Evolutionary conservation across 2,797 vertebrate species (phyloP), one percentile per base, ranked within the genome.

Genomic region (Scolopax bukidnonensis): DNA sequence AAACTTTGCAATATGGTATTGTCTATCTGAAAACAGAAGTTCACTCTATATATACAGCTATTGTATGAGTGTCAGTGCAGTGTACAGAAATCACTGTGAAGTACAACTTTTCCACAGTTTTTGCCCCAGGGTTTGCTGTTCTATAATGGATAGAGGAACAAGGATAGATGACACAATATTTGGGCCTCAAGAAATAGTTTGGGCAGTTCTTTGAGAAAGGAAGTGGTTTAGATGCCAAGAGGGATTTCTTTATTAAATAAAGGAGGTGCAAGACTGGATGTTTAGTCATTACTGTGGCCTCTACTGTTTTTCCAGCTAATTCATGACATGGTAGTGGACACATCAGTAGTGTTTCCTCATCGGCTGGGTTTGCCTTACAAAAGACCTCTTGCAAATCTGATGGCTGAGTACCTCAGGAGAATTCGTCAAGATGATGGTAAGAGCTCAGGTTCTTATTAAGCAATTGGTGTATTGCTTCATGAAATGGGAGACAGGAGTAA

Each of bases 401-500:
- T 98, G 11, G 97, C 98, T 45, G 98, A 99, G 67, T 94, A 98
- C 95, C 98, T 99, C 32, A 95, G 95, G 82, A 98, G 97, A 95
- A 98, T 99, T 95, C 97, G 98, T 96, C 98, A 98, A 89, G 98
- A 98, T 87, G 98, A 98, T 81, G 98, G 98, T 99, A 98, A 97
- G 98, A 97, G 17, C 17, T 30, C 9, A 53, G 16, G 19, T 88
- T 27, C 1, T 83, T 54, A 41, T 43, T 71, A 81, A 84, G n/a
- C 19, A 51, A 7, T 40, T 1, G 1, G 5, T 48, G 40, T 27
- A 48, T 80, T 83, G n/a, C 5, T 11, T 53, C 8, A 24, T 69
- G 41, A 77, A 88, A 33, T 14, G 21, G 17, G 28, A 76, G 54
- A n/a, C 10, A 17, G 23, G 32, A 71, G 17, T 70, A 60, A 80